Conservation (phyloP, 2,888 invertebrate genomes). For the Amiota communis region DNA sequence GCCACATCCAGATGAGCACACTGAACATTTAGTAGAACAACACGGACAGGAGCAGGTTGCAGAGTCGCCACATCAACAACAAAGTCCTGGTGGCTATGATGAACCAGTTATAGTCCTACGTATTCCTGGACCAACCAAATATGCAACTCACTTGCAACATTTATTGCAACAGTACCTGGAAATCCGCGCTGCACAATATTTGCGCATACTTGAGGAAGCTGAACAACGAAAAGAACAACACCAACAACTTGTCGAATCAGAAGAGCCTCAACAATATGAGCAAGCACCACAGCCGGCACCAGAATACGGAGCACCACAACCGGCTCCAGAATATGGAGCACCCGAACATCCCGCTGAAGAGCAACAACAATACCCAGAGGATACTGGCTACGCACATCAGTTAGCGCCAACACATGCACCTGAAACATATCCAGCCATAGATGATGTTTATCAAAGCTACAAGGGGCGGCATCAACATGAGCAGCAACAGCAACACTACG, state of each 20-base stretch:
- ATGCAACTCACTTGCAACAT: slow-evolving; percentile 71
- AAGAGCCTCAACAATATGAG: slow-evolving; percentile 24
- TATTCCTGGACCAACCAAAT: slow-evolving; percentile 72
- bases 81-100: slow-evolving; percentile 51
- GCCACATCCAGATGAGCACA: slow-evolving; percentile 41
- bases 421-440: slow-evolving; percentile 62
- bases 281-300: slow-evolving; percentile 3
- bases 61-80: slow-evolving; percentile 25
- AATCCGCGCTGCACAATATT: slow-evolving; percentile 71
- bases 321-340: neutral
- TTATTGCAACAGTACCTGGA: slow-evolving; percentile 72
- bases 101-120: slow-evolving; percentile 72
- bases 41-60: slow-evolving; percentile 32
- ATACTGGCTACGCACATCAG: slow-evolving; percentile 54
- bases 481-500: slow-evolving; percentile 47
- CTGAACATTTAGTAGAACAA: slow-evolving; percentile 11
- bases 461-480: slow-evolving; percentile 62
- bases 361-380: slow-evolving; percentile 50
- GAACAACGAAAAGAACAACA: slow-evolving; percentile 63
- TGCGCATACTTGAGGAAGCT: slow-evolving; percentile 69
- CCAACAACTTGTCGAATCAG: slow-evolving; percentile 39
- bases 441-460: slow-evolving; percentile 68
- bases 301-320: slow-evolving; percentile 1
- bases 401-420: slow-evolving; percentile 53
- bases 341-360: slow-evolving; percentile 35